These are phyloP conservation scores for Urocolius indicus DNA, from an alignment of 2,113 vertebrate genomes.

Conservation along the genomic window DNA sequence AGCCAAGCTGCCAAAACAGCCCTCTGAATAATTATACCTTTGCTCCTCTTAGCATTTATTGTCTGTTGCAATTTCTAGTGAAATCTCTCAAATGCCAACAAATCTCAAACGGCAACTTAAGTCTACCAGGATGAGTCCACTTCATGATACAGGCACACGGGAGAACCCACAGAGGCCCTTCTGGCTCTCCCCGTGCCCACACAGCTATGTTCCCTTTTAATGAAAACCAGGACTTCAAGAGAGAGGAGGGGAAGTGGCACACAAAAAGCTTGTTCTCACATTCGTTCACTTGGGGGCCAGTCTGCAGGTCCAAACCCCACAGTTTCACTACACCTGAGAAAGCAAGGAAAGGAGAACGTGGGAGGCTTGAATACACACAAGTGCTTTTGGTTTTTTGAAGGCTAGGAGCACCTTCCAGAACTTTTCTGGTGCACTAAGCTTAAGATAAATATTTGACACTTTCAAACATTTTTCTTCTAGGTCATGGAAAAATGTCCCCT, in stretches of 20 bases:
- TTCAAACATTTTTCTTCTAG: background rate
- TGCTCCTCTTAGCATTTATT: background rate
- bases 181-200: background rate
- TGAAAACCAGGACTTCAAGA: background rate
- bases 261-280: background rate
- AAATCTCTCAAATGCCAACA: background rate
- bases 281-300: background rate
- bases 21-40: background rate
- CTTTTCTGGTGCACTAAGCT: background rate
- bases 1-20: background rate
- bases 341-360: background rate
- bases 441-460: background rate
- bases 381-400: background rate
- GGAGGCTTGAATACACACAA: background rate
- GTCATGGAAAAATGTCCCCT: background rate
- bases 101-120: background rate
- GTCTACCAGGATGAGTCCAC: background rate
- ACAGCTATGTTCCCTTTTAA: background rate
- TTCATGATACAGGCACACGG: background rate
- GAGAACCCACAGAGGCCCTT: background rate
- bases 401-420: background rate
- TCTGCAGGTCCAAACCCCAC: background rate
- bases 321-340: background rate
- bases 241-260: background rate
- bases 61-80: background rate